Percentiles rank a stretch among this genome's conserved stretches.
Evolutionary conservation across 2,888 invertebrate species (phyloP).

Genomic region (Spilosoma lubricipeda): DNA sequence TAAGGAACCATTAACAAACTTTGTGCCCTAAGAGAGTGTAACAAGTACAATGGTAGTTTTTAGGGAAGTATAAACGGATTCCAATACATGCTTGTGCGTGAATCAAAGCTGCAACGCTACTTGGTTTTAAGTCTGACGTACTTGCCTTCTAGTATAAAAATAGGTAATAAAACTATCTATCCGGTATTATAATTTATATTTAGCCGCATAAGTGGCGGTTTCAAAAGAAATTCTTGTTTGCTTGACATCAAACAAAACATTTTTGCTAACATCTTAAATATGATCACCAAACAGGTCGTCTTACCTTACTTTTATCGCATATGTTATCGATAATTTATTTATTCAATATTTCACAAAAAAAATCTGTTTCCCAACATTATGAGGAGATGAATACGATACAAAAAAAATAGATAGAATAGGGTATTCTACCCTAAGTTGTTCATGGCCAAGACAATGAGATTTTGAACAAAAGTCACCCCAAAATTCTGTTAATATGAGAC

Average conservation of each 20-base stretch:
- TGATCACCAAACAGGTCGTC: neutral
- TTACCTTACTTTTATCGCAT: neutral
- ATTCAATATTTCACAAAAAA: neutral
- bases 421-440: constrained; percentile 65
- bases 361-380: constrained; percentile 50
- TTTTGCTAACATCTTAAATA: neutral
- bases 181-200: neutral
- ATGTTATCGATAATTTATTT: neutral
- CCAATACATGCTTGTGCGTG: no score
- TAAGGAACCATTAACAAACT: neutral
- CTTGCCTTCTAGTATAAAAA: neutral
- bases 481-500: constrained; percentile 71
- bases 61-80: no score
- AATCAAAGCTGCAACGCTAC: no score
- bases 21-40: neutral
- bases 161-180: no score
- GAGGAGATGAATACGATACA: constrained; percentile 56
- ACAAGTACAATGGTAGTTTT: no score
- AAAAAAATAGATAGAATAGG: constrained; percentile 63
- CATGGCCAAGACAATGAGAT: constrained; percentile 64
- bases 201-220: neutral
- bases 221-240: neutral
- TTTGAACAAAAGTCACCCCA: constrained; percentile 78
- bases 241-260: neutral
- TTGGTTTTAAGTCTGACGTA: no score